Evolutionary conservation across 64 coral and sea anemone species (phyloP), one percentile per base, ranked within the genome.

Genomic region (Hydrozoanthus tunicans): DNA sequence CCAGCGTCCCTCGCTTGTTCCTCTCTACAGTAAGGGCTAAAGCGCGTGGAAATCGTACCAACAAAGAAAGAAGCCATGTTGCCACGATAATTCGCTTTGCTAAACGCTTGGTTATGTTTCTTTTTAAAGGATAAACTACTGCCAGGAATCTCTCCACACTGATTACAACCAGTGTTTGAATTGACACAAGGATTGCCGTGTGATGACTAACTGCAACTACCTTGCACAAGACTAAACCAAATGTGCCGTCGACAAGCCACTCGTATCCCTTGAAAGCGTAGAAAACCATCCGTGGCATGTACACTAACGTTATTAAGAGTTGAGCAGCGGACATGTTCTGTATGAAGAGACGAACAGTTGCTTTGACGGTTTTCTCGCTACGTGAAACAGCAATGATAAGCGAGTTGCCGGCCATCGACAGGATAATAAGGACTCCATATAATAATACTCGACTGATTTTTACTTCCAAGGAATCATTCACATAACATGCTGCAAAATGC

Each of bases 71-170:
- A 3, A 94, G 13, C 89, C 93, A 94, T 3, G 67, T 85, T 9
- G 53, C 26, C 9, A 69, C 54, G 43, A 94, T 84, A 5, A 91
- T 75, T 11, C 70, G 26, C 55, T 85, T 72, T 10, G 89, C 81
- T 12, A 82, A 17, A 24, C 59, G 81, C 7, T 57, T 52, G 7
- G 93, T 91, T 10, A 94, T 65, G 5, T 84, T 85, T 55, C 65
- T n/a, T 7, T 74, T 70, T 0, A 91, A 62, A 8, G 93, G 93
- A 77, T 85, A 94, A 4, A 94, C 60, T 4, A 94, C 85, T 1
- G 93, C 93, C 23, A 82, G 70, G 27, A 94, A 91, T 17, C 93
- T 70, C 61, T 94, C 93, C 9, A 94, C 56, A 56, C 89, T 94
- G 5, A 91, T 91, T 3, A 57, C 60, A 14, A 94, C 81, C 7